A percentile compares a stretch with the other conserved stretches of the same genome.
These are phyloP conservation scores for Saccopteryx leptura DNA, from an alignment of 2,113 vertebrate genomes.

Conservation along the genomic window DNA sequence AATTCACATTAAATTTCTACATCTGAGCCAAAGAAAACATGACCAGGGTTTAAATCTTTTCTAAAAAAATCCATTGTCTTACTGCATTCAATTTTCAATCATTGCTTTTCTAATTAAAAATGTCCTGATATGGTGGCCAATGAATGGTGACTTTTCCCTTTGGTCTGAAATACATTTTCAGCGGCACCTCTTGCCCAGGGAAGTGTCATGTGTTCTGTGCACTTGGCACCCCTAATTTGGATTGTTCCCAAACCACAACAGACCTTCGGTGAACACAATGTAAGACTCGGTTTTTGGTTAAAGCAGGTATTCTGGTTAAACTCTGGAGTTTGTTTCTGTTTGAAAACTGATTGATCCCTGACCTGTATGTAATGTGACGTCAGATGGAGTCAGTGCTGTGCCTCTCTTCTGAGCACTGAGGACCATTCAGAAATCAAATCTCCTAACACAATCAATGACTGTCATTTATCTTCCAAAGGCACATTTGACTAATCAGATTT, in stretches of 20 bases:
- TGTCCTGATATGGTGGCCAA: neutral
- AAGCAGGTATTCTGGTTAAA: neutral
- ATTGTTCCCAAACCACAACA: neutral
- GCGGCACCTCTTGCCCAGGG: neutral
- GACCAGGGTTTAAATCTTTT: neutral
- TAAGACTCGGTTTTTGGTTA: neutral
- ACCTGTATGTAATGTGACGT: neutral
- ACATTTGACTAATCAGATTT: constrained; percentile 75
- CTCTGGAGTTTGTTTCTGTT: neutral
- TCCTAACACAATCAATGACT: constrained; percentile 50
- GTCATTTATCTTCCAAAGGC: constrained; percentile 68
- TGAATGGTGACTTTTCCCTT: neutral
- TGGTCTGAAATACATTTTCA: neutral
- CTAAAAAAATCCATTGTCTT: neutral
- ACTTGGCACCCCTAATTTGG: neutral
- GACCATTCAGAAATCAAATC: constrained; percentile 55
- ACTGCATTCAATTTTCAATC: constrained; percentile 35
- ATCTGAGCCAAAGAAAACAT: constrained; percentile 59
- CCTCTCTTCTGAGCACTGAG: neutral
- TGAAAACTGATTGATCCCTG: neutral
- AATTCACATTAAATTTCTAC: constrained; percentile 53
- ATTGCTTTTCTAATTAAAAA: constrained; percentile 26
- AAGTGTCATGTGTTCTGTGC: neutral
- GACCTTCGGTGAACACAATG: neutral
- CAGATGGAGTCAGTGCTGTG: neutral